Evolutionary conservation across 1,140 invertebrate genomes (phyloP).

Genomic region (Hesperophylax magnus): DNA sequence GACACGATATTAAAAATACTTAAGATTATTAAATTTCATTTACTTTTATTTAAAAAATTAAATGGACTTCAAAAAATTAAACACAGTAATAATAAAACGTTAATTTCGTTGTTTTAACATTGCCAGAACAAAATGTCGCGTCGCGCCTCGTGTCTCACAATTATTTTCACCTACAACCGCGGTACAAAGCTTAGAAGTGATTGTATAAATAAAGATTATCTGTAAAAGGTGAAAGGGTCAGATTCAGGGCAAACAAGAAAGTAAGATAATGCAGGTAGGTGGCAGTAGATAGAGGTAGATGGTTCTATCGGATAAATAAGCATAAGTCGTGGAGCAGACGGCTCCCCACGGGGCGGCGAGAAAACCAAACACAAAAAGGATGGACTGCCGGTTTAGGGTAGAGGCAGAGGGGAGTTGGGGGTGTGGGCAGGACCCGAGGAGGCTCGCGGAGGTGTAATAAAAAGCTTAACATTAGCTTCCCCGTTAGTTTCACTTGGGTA

Average conservation of each 20-base stretch:
- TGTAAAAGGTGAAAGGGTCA: slow-evolving; percentile 20
- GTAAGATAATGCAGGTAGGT: slow-evolving; percentile 1
- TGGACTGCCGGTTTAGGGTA: neutral
- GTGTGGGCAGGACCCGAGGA: neutral
- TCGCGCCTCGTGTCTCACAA: too few species aligned
- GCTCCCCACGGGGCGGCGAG: slow-evolving; percentile 6
- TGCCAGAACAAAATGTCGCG: too few species aligned
- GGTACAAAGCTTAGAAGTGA: slow-evolving; percentile 10
- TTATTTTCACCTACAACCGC: too few species aligned
- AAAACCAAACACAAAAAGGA: slow-evolving; percentile 35
- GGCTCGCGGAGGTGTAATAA: slow-evolving; percentile 47
- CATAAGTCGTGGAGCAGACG: slow-evolving; percentile 27
- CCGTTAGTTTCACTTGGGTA: slow-evolving; percentile 35
- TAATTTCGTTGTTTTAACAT: too few species aligned
- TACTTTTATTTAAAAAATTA: too few species aligned
- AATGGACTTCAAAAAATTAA: too few species aligned
- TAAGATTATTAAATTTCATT: too few species aligned
- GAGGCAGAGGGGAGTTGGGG: neutral
- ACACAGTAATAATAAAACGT: too few species aligned
- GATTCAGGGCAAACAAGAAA: neutral
- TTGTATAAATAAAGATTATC: slow-evolving; percentile 31
- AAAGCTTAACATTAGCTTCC: slow-evolving; percentile 53
- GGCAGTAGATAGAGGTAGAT: neutral
- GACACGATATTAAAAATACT: too few species aligned
- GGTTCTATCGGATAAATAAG: slow-evolving; percentile 31